Percentiles rank a stretch among this genome's conserved stretches.
These are phyloP conservation scores for Pandemis cinnamomeana DNA, from an alignment of 2,888 invertebrate species.

Conservation along the genomic window DNA sequence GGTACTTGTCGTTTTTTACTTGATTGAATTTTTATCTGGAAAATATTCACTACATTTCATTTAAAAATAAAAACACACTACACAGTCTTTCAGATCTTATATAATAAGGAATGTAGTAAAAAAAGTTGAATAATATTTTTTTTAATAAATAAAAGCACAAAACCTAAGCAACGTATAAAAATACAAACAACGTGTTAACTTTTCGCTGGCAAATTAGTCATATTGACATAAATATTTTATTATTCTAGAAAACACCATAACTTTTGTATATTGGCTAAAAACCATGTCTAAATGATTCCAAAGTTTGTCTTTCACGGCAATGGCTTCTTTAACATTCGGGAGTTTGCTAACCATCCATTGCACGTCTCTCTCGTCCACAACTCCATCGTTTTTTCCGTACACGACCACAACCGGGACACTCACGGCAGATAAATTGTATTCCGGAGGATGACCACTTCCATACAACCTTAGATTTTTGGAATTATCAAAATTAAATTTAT, in stretches of 20 bases:
- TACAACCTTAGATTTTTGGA: conserved; percentile 20
- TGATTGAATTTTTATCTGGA: too few species aligned
- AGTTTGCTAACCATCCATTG: conserved; percentile 23
- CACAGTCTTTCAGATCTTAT: too few species aligned
- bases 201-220: not conserved
- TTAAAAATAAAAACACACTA: too few species aligned
- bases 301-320: conserved; percentile 17
- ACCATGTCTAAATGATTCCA: conserved; percentile 37
- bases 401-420: conserved; percentile 26
- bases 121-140: not conserved
- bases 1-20: too few species aligned
- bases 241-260: conserved; percentile 19
- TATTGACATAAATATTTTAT: conserved; percentile 25
- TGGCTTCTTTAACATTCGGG: conserved; percentile 22
- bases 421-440: conserved; percentile 27
- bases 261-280: conserved; percentile 23
- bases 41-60: too few species aligned
- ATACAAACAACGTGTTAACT: not conserved
- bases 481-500: conserved; percentile 24
- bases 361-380: conserved; percentile 34
- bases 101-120: too few species aligned
- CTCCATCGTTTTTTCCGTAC: conserved; percentile 27
- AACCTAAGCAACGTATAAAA: too few species aligned
- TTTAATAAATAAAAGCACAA: not conserved
- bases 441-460: conserved; percentile 21